Evolutionary conservation across 2,888 invertebrate species (phyloP).

Genomic region (Ischnus inquisitorius): DNA sequence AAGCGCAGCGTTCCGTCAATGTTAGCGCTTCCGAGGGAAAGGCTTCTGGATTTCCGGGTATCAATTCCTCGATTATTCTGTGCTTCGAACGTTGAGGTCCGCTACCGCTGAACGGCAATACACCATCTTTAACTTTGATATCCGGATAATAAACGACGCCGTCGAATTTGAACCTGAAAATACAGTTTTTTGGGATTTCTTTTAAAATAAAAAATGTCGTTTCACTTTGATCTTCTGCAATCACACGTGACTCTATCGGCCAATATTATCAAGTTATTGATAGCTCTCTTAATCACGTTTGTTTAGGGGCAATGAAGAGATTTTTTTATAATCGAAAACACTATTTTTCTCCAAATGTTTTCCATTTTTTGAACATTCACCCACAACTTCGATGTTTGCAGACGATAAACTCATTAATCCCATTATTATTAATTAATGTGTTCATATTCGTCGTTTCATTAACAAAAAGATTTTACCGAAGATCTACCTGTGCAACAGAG

Average conservation of each 20-base stretch:
- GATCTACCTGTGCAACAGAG: slow-evolving; percentile 87
- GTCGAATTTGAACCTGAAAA: slow-evolving; percentile 78
- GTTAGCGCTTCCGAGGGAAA: slow-evolving; percentile 76
- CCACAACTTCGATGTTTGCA: no score
- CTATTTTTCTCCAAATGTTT: no score
- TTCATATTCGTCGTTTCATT: neutral
- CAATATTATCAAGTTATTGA: no score
- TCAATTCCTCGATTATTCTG: slow-evolving; percentile 77
- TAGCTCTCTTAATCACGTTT: no score
- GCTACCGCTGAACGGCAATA: slow-evolving; percentile 77
- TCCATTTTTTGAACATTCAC: no score
- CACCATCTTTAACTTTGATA: slow-evolving; percentile 69
- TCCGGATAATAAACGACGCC: slow-evolving; percentile 75
- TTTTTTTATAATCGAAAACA: no score
- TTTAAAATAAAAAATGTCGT: no score
- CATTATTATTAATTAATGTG: neutral
- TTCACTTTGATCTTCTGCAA: no score
- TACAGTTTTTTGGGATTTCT: neutral
- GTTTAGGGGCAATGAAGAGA: no score
- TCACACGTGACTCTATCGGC: no score
- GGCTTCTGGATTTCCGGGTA: slow-evolving; percentile 74
- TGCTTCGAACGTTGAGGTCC: slow-evolving; percentile 77
- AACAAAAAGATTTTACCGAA: neutral
- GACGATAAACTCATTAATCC: neutral
- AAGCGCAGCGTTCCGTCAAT: slow-evolving; percentile 76